phyloP scores from a whole-genome alignment of 2,888 invertebrate genomes.

The Drosophila setosimentum region DNA sequence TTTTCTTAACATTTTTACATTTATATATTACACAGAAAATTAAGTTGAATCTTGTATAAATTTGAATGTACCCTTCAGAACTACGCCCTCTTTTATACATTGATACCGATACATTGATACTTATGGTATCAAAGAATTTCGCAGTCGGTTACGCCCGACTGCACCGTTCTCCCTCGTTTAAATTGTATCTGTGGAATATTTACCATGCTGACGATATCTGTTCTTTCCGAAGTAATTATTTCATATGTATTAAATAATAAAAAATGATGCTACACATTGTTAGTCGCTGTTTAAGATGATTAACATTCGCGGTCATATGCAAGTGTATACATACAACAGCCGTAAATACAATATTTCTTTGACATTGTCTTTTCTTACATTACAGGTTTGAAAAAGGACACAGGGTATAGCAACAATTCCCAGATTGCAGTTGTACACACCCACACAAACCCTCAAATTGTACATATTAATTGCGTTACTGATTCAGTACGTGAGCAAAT shows the following conservation, averaged over 20 bases:
- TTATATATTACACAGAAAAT: background rate
- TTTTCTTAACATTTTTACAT: background rate
- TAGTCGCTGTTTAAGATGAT: background rate
- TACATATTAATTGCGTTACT: constrained; percentile 46
- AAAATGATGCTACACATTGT: background rate
- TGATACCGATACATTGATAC: too few relatives aligned
- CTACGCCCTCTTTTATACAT: too few relatives aligned
- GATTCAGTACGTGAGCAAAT: constrained; percentile 34
- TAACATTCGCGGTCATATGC: too few relatives aligned
- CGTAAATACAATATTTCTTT: background rate
- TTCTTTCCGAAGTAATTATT: background rate
- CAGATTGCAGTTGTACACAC: constrained; percentile 3
- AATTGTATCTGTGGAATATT: background rate
- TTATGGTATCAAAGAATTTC: too few relatives aligned
- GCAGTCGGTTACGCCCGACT: too few relatives aligned
- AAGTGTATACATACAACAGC: too few relatives aligned
- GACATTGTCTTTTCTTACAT: background rate
- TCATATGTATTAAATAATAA: background rate
- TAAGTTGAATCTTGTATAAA: background rate
- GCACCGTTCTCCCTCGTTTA: background rate
- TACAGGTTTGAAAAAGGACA: background rate
- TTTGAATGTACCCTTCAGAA: background rate
- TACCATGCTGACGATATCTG: background rate
- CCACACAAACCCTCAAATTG: constrained; percentile 2
- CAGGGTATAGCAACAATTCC: background rate